Conservation (phyloP, 2,113 vertebrate genomes). For the Amazona vittata region DNA sequence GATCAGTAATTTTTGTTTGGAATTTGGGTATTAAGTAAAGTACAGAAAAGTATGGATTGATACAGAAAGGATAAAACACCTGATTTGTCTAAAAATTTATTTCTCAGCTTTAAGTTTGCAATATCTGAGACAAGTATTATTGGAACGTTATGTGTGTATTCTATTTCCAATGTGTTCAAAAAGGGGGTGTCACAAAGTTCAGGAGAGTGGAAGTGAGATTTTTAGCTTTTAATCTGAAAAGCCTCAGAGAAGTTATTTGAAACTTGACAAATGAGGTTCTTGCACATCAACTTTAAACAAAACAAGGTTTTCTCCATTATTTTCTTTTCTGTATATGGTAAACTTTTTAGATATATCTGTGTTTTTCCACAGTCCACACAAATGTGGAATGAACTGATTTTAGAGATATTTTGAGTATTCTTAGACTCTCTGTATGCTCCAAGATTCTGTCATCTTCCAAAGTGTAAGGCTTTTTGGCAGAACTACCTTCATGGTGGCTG, state of each 20-base stretch:
- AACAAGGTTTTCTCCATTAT: not conserved
- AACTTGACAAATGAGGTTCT: not conserved
- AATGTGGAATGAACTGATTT: not conserved
- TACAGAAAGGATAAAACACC: not conserved
- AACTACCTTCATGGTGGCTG: not conserved
- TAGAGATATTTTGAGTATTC: not conserved
- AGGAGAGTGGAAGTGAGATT: not conserved
- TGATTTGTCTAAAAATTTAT: not conserved
- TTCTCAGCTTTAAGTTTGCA: not conserved
- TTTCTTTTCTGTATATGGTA: not conserved
- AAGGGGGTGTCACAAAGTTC: not conserved
- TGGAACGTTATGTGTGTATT: not conserved
- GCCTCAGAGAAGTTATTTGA: not conserved
- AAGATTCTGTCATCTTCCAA: not conserved
- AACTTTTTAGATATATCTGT: not conserved
- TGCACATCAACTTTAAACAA: not conserved
- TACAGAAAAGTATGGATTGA: not conserved
- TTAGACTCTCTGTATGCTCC: rapidly evolving
- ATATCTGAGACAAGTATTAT: not conserved
- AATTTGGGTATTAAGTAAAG: not conserved
- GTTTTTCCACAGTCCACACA: not conserved
- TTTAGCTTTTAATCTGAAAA: not conserved
- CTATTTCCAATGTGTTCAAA: not conserved
- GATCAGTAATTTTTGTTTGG: not conserved
- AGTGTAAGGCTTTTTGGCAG: not conserved